Percentiles rank a stretch among this genome's conserved stretches.
phyloP scores from a whole-genome alignment of 1,140 invertebrate species.

The Drosophila simulans region DNA sequence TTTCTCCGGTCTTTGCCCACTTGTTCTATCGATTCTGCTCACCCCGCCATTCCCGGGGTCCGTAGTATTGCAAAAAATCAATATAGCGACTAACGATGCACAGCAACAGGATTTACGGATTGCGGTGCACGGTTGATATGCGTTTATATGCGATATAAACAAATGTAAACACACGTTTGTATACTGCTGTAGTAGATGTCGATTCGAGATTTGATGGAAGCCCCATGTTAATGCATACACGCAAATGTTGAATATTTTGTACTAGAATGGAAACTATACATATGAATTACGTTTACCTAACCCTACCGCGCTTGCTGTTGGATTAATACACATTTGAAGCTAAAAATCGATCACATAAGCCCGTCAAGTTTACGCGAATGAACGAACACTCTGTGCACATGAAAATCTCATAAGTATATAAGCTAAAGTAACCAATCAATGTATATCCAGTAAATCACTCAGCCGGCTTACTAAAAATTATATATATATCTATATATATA shows the following conservation, averaged over 20 bases:
- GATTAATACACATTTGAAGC: conserved; percentile 35
- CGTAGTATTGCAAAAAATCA: conserved; percentile 42
- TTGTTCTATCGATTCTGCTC: conserved; percentile 18
- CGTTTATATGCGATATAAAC: conserved; percentile 44
- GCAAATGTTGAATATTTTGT: conserved; percentile 75
- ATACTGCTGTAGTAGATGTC: conserved; percentile 2
- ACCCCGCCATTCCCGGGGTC: neutral
- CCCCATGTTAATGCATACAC: conserved; percentile 51
- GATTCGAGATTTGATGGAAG: conserved; percentile 3
- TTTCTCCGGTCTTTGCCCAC: conserved; percentile 11
- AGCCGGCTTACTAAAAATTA: conserved; percentile 63
- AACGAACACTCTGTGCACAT: conserved; percentile 50
- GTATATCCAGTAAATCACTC: conserved; percentile 72
- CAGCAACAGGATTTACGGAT: conserved; percentile 37
- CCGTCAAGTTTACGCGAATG: conserved; percentile 34
- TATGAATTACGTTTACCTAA: conserved; percentile 63
- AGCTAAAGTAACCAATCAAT: conserved; percentile 61
- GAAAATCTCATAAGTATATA: conserved; percentile 72
- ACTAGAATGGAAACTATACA: conserved; percentile 65
- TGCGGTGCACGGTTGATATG: conserved; percentile 13
- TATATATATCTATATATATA: conserved; percentile 47
- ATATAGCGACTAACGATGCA: conserved; percentile 41
- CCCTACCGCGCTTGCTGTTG: conserved; percentile 55
- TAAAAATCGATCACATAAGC: conserved; percentile 29
- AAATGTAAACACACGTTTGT: conserved; percentile 9